Conservation (phyloP, 2,888 invertebrate species). For the Polymixis lichenea region DNA sequence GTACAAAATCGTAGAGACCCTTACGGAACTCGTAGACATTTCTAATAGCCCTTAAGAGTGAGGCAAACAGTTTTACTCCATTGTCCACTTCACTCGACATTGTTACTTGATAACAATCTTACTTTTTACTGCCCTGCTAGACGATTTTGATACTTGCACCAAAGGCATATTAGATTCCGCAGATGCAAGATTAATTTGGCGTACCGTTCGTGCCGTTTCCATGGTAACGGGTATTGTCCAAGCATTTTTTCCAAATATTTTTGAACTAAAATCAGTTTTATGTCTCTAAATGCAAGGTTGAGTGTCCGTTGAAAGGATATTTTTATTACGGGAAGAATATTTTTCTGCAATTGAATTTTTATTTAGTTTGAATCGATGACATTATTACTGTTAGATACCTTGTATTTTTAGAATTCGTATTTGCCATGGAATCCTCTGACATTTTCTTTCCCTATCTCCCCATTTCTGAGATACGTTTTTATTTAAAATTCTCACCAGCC, state of each 20-base stretch:
- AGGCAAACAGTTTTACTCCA: slow-evolving; percentile 88
- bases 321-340: slow-evolving; percentile 67
- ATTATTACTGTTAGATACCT: slow-evolving; percentile 56
- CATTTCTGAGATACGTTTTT: neutral
- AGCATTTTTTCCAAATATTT: slow-evolving; percentile 69
- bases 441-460: slow-evolving; percentile 16
- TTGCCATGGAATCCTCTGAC: slow-evolving; percentile 18
- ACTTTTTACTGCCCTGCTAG: slow-evolving; percentile 45
- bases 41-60: slow-evolving; percentile 88
- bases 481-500: neutral
- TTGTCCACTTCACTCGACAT: slow-evolving; percentile 85
- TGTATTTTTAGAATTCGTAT: slow-evolving; percentile 35
- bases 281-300: slow-evolving; percentile 35
- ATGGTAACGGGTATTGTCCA: slow-evolving; percentile 80
- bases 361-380: slow-evolving; percentile 69
- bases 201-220: slow-evolving; percentile 83
- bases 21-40: slow-evolving; percentile 83
- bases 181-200: slow-evolving; percentile 60
- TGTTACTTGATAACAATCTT: slow-evolving; percentile 77
- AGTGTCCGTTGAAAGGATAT: slow-evolving; percentile 52
- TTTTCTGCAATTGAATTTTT: slow-evolving; percentile 74
- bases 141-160: slow-evolving; percentile 65
- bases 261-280: slow-evolving; percentile 59
- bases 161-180: slow-evolving; percentile 22
- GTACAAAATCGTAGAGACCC: slow-evolving; percentile 73